Evolutionary conservation across 2,888 invertebrate species (phyloP).

Genomic region (Strigamia maritima): DNA sequence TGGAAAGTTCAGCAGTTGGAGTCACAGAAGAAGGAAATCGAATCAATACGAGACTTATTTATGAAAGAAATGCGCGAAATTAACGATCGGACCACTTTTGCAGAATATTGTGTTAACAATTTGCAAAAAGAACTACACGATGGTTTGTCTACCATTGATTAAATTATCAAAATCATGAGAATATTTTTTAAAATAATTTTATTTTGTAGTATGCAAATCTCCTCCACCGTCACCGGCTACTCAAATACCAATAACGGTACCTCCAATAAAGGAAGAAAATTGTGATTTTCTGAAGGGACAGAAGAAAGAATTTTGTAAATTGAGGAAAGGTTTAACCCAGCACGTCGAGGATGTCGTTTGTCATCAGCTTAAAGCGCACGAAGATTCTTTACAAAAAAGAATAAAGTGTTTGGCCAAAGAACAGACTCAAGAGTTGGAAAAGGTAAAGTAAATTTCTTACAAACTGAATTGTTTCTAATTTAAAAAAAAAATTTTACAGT

Average conservation of each 20-base stretch:
- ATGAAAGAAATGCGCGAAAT: slow-evolving; percentile 10
- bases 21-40: slow-evolving; percentile 30
- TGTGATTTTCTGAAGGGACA: background rate
- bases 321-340: slow-evolving; percentile 6
- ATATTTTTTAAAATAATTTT: too few species aligned
- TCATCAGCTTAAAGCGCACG: slow-evolving; percentile 24
- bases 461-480: background rate
- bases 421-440: slow-evolving; percentile 35
- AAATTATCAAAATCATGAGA: background rate
- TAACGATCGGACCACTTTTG: background rate
- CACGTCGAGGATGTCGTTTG: slow-evolving; percentile 29
- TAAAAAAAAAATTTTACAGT: background rate
- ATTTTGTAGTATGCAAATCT: background rate
- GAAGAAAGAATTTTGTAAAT: slow-evolving; percentile 29
- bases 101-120: slow-evolving; percentile 11
- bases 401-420: slow-evolving; percentile 2
- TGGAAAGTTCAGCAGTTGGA: background rate
- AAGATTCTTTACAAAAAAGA: background rate
- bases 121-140: slow-evolving; percentile 16
- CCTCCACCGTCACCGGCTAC: background rate
- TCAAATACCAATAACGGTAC: background rate
- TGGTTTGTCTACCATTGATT: background rate
- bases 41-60: slow-evolving; percentile 2
- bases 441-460: slow-evolving; percentile 15
- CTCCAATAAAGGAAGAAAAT: background rate